Conservation (phyloP, 2,797 vertebrate genomes). For the Gadopsis bispinosus region DNA sequence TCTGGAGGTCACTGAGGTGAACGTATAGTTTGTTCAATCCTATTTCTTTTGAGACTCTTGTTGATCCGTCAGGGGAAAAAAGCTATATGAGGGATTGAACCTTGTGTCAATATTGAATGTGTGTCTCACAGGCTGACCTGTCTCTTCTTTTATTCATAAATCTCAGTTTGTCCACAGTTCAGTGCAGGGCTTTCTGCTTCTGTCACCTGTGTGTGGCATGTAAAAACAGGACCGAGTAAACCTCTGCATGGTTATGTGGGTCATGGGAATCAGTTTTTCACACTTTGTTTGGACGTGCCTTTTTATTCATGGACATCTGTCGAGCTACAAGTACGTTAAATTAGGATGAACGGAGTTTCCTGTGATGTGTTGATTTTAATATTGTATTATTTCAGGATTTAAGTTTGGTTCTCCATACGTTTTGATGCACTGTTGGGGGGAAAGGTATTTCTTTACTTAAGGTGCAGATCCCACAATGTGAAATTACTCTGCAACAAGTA, state of each 20-base stretch:
- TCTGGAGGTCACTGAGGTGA: conserved; percentile 31
- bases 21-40: neutral
- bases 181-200: conserved; percentile 14
- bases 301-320: neutral
- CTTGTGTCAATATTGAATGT: conserved; percentile 63
- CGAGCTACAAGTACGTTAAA: neutral
- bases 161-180: conserved; percentile 28
- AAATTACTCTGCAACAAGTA: neutral
- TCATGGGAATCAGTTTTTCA: conserved; percentile 56
- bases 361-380: neutral
- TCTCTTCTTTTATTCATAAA: conserved; percentile 10
- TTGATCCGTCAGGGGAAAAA: conserved; percentile 11
- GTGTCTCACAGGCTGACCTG: conserved; percentile 26
- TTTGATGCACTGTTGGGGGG: neutral
- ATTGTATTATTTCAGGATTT: neutral
- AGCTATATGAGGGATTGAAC: conserved; percentile 18
- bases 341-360: conserved; percentile 14
- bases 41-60: conserved; percentile 19
- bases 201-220: conserved; percentile 71
- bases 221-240: conserved; percentile 31
- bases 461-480: no score
- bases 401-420: neutral
- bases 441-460: neutral
- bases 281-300: conserved; percentile 36
- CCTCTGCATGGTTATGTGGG: neutral